Conservation (phyloP, 2,888 invertebrate species). For the Parasteatoda lunata region DNA sequence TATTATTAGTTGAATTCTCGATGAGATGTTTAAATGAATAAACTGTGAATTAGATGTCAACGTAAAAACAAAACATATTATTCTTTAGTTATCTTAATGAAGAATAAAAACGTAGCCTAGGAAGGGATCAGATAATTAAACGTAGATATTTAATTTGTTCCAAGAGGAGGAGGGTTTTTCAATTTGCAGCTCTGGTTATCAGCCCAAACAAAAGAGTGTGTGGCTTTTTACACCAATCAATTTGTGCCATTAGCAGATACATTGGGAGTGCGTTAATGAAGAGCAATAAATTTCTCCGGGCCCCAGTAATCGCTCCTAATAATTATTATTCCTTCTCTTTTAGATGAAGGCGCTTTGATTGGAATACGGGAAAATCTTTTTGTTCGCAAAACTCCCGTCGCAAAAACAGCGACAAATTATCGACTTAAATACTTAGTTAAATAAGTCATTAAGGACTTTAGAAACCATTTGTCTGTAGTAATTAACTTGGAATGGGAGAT, state of each 20-base stretch:
- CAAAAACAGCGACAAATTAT: slow-evolving; percentile 67
- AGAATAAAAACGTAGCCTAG: too few species aligned
- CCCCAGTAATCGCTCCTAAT: slow-evolving; percentile 62
- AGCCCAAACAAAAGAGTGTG: slow-evolving; percentile 46
- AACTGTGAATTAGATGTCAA: too few species aligned
- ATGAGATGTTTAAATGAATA: too few species aligned
- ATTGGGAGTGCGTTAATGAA: slow-evolving; percentile 59
- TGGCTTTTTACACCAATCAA: slow-evolving; percentile 64
- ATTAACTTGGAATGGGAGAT: slow-evolving; percentile 67
- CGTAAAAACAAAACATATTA: too few species aligned
- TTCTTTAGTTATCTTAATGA: too few species aligned
- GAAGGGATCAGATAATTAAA: slow-evolving; percentile 39
- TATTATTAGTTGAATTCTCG: too few species aligned
- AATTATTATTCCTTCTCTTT: slow-evolving; percentile 65
- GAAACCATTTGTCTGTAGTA: slow-evolving; percentile 66
- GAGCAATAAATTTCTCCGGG: slow-evolving; percentile 59
- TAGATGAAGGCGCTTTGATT: slow-evolving; percentile 48
- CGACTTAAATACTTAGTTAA: slow-evolving; percentile 68
- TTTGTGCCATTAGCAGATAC: slow-evolving; percentile 64
- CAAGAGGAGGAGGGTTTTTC: slow-evolving; percentile 32
- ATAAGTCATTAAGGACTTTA: slow-evolving; percentile 68
- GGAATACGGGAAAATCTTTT: slow-evolving; percentile 49
- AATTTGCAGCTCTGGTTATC: slow-evolving; percentile 58
- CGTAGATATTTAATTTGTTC: slow-evolving; percentile 45
- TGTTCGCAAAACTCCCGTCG: slow-evolving; percentile 62